These are phyloP conservation scores for Cassiopea xamachana DNA, from an alignment of 30 jellyfish, hydroid and myxozoan genomes.

Conservation along the genomic window DNA sequence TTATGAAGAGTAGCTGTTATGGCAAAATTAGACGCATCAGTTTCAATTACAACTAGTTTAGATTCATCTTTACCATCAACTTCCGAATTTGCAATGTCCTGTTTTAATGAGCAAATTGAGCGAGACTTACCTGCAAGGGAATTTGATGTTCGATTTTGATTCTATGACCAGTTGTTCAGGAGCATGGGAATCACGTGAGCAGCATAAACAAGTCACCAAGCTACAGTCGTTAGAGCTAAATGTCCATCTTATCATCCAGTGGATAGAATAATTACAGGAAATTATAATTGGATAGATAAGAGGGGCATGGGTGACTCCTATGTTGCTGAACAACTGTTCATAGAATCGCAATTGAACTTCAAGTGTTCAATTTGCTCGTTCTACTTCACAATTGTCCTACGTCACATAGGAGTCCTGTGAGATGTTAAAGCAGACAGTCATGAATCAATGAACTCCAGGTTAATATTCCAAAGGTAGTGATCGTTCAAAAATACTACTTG, in stretches of 20 bases:
- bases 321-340: background rate
- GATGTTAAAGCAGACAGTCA: conserved; percentile 4
- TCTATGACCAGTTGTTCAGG: background rate
- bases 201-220: background rate
- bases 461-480: background rate
- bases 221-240: background rate
- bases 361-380: background rate
- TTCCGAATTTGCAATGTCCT: background rate
- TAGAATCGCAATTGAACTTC: conserved; percentile 18
- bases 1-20: background rate
- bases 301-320: background rate
- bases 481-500: background rate
- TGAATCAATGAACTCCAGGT: background rate
- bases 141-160: conserved; percentile 10
- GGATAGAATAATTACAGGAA: background rate
- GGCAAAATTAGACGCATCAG: background rate
- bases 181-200: background rate
- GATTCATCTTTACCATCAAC: background rate
- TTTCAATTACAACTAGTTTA: background rate
- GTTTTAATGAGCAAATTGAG: background rate
- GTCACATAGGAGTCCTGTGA: conserved; percentile 26
- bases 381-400: background rate
- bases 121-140: background rate
- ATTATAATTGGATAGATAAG: background rate
- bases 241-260: background rate